Conservation (phyloP, 2,888 invertebrate species). For the Sinhomidia bicolor region DNA sequence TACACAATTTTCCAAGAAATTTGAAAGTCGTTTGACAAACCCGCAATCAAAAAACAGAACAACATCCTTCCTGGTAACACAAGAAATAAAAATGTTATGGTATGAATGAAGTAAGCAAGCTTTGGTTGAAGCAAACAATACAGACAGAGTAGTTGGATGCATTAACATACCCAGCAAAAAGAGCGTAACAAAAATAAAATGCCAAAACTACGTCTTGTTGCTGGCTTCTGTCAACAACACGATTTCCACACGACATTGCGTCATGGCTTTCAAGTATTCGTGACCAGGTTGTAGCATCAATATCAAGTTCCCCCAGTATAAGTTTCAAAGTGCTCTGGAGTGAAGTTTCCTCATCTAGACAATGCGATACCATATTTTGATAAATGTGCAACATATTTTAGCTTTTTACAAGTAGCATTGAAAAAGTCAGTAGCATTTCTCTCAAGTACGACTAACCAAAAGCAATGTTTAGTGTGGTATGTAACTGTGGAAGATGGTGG, state of each 20-base stretch:
- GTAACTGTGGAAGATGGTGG: slow-evolving; percentile 39
- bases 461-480: background rate
- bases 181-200: slow-evolving; percentile 56
- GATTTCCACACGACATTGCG: background rate
- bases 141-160: background rate
- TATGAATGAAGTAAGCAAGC: too few relatives aligned
- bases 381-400: background rate
- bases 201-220: slow-evolving; percentile 39
- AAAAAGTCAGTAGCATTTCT: background rate
- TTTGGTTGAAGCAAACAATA: too few relatives aligned
- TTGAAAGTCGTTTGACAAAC: background rate
- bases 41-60: background rate
- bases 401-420: background rate
- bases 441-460: background rate
- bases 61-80: slow-evolving; percentile 39
- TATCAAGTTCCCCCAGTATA: slow-evolving; percentile 31
- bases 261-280: background rate
- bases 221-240: background rate
- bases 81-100: background rate
- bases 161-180: slow-evolving; percentile 49
- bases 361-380: background rate
- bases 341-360: background rate
- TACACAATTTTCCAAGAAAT: slow-evolving; percentile 6
- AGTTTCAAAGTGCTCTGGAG: background rate
- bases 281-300: slow-evolving; percentile 43